These are phyloP conservation scores for Wasmannia auropunctata DNA, from an alignment of 1,140 invertebrate genomes.

Conservation along the genomic window DNA sequence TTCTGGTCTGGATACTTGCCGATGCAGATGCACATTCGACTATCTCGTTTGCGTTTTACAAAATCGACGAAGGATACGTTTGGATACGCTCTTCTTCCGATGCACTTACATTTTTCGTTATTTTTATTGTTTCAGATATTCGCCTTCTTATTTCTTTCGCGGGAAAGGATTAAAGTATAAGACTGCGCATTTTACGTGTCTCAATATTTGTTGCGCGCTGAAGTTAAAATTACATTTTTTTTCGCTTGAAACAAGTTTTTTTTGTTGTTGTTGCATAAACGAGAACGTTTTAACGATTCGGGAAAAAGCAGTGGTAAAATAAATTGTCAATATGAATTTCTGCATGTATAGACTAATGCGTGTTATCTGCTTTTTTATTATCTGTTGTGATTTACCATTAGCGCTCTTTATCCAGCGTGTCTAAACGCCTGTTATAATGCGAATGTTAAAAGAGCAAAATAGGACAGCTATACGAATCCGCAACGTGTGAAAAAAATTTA, in stretches of 20 bases:
- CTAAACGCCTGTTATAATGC: background rate
- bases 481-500: background rate
- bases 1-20: conserved; percentile 5
- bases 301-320: background rate
- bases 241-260: background rate
- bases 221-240: background rate
- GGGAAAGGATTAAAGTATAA: background rate
- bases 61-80: background rate
- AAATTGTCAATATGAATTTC: background rate
- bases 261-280: background rate
- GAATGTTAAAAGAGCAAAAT: conserved; percentile 14
- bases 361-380: background rate
- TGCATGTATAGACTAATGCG: background rate
- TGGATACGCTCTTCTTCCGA: background rate
- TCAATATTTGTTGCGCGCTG: background rate
- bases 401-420: background rate
- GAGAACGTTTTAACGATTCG: background rate
- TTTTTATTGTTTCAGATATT: background rate
- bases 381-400: background rate
- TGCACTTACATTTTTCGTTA: background rate
- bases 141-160: background rate
- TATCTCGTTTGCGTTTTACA: background rate
- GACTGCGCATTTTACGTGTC: background rate
- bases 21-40: conserved; percentile 30
- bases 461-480: background rate